Evolutionary conservation across 64 coral and sea anemone species (phyloP).

Genomic region (Dendronephthya gigantea): DNA sequence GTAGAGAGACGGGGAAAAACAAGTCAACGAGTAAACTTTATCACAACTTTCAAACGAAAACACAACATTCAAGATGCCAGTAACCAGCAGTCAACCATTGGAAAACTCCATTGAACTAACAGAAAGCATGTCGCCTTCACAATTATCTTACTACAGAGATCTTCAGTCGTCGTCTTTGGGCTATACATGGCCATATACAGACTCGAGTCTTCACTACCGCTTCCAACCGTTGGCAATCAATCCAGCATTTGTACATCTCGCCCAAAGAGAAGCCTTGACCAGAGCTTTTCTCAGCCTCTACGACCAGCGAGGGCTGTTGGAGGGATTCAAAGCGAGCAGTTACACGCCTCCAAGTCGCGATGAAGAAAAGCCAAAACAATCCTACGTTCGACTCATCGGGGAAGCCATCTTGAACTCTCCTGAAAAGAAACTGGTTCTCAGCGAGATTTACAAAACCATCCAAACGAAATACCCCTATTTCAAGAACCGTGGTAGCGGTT

Average conservation of each 20-base stretch:
- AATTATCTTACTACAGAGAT: conserved; percentile 4
- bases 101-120: neutral
- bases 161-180: neutral
- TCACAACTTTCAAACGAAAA: neutral
- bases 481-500: conserved; percentile 11
- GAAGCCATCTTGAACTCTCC: conserved; percentile 7
- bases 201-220: neutral
- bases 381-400: neutral
- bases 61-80: neutral
- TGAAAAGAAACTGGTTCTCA: neutral
- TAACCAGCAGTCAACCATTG: neutral
- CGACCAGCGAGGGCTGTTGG: neutral
- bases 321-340: neutral
- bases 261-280: neutral
- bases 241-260: neutral
- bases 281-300: neutral
- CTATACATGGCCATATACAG: neutral
- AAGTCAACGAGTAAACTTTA: neutral
- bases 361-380: conserved; percentile 6
- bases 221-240: conserved; percentile 6
- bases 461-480: conserved; percentile 7
- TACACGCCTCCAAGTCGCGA: neutral
- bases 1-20: too few relatives aligned
- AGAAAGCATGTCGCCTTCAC: neutral
- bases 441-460: conserved; percentile 3